Evolutionary conservation across 2,888 invertebrate species (phyloP).

Genomic region (Agrotis segetum): DNA sequence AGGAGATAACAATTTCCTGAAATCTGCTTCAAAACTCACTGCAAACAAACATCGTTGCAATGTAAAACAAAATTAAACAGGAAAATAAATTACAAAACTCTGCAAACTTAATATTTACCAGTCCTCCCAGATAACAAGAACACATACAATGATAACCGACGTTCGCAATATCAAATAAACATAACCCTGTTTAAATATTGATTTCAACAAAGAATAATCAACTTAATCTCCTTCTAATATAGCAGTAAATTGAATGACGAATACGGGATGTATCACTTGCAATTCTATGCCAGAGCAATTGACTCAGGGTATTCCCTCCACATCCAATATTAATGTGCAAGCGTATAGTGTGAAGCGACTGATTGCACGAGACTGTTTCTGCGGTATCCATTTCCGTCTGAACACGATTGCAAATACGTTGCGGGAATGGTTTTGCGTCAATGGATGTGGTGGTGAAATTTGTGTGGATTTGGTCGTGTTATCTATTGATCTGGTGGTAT

Average conservation of each 20-base stretch:
- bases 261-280: slow-evolving; percentile 73
- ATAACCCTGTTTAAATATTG: slow-evolving; percentile 48
- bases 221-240: slow-evolving; percentile 47
- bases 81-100: slow-evolving; percentile 42
- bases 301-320: slow-evolving; percentile 82
- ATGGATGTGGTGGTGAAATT: slow-evolving; percentile 60
- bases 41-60: slow-evolving; percentile 19
- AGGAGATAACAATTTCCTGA: slow-evolving; percentile 25
- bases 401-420: slow-evolving; percentile 30
- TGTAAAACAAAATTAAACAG: slow-evolving; percentile 33
- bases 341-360: slow-evolving; percentile 50
- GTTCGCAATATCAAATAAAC: slow-evolving; percentile 49
- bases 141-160: slow-evolving; percentile 46
- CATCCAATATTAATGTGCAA: slow-evolving; percentile 76
- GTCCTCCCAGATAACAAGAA: slow-evolving; percentile 50
- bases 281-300: slow-evolving; percentile 79
- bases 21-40: slow-evolving; percentile 19
- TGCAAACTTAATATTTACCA: slow-evolving; percentile 29
- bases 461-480: slow-evolving; percentile 39
- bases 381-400: slow-evolving; percentile 48
- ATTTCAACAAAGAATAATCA: slow-evolving; percentile 42
- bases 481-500: slow-evolving; percentile 52
- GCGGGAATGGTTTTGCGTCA: slow-evolving; percentile 44
- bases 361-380: slow-evolving; percentile 39
- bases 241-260: slow-evolving; percentile 48